Percentiles rank a stretch among this genome's conserved stretches.
phyloP scores from a whole-genome alignment of 2,113 vertebrate genomes.

The Madoqua kirkii region DNA sequence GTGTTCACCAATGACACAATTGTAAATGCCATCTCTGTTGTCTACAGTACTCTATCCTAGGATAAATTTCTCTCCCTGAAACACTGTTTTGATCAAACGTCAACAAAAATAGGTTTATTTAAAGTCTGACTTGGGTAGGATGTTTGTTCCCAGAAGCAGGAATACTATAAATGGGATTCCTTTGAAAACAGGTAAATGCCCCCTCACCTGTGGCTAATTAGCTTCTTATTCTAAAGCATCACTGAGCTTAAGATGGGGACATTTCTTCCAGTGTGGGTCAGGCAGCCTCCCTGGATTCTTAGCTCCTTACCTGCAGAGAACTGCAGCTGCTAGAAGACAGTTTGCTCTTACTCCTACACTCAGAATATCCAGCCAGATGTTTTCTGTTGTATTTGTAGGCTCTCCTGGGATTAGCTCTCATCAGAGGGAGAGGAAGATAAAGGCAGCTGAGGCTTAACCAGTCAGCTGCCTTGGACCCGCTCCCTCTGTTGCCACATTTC shows the following conservation, averaged over 20 bases:
- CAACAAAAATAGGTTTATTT: background rate
- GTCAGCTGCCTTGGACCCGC: constrained; percentile 47
- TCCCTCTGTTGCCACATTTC: background rate
- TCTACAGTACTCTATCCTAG: background rate
- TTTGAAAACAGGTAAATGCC: background rate
- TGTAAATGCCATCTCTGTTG: background rate
- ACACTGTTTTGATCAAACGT: background rate
- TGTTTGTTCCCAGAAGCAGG: background rate
- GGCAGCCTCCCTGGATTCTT: background rate
- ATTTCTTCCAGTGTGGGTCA: background rate
- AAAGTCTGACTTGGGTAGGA: background rate
- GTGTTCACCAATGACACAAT: background rate
- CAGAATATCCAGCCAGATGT: constrained; percentile 63
- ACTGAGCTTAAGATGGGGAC: background rate
- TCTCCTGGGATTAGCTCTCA: constrained; percentile 63
- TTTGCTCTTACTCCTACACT: background rate
- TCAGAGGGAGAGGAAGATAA: constrained; percentile 56
- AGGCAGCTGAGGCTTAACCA: constrained; percentile 62
- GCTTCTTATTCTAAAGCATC: background rate
- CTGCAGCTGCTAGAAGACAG: constrained; percentile 46
- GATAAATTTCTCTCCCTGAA: background rate
- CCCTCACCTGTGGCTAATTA: background rate
- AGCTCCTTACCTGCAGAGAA: constrained; percentile 51
- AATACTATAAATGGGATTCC: background rate
- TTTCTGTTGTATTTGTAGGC: constrained; percentile 55